Evolutionary conservation across 2,888 invertebrate genomes (phyloP), one percentile per base, ranked within the genome.

Genomic region (Cosmia pyralina): DNA sequence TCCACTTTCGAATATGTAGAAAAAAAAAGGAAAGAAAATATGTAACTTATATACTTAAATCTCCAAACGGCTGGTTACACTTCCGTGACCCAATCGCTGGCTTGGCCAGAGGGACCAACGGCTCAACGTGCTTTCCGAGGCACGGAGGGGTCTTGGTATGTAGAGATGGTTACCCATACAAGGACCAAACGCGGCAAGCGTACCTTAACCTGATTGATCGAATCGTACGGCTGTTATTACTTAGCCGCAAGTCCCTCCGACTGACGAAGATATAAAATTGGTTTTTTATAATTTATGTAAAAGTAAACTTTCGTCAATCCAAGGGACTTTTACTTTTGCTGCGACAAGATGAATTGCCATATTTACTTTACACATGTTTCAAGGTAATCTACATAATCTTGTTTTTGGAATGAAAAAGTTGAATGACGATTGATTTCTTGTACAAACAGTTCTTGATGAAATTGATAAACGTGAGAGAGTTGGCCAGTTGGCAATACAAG

Each of bases 251-350:
- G 38, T 4, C 38, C 38, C 38, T 38, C 38, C 38, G 38, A 38
- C 38, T 4, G 41, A 65, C 17, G 19, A 17, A 2, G 6, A 48
- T 13, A 34, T 17, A 0, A 34, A n/a, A 34, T 22, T 19, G 4
- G 52, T 11, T n/a, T 50, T 41, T 38, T 17, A 55, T 22, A 8
- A 46, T 58, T 60, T 55, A 59, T 65, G 58, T 66, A 64, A 73
- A 77, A 63, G 48, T 38, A 4, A 78, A 77, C 73, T 75, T 77
- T 75, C 83, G 60, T 75, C 17, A 48, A 19, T 19, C 48, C 19
- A 75, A 82, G 76, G 72, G 72, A 78, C 84, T 82, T 85, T 85
- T 85, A 84, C 84, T 84, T 84, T 85, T 68, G 17, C 63, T 38
- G 57, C 11, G 65, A 74, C 59, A 71, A 77, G 75, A 83, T 71